Evolutionary conservation across 2,888 invertebrate species (phyloP).

Genomic region (Orthosia incerta): DNA sequence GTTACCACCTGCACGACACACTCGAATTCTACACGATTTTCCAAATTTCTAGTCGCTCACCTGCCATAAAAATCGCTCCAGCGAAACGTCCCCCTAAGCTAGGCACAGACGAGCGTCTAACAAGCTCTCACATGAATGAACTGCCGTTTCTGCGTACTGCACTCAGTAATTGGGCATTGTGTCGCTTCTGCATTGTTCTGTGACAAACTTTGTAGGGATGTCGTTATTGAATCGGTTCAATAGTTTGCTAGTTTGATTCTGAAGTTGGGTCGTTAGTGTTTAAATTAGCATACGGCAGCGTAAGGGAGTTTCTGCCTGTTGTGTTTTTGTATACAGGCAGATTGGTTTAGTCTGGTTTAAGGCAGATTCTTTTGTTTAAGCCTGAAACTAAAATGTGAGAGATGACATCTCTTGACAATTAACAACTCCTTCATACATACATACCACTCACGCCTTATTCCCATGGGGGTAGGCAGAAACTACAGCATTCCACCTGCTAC

Average conservation of each 20-base stretch:
- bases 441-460: too few species aligned
- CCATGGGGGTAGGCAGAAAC: too few species aligned
- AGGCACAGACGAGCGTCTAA: conserved; percentile 79
- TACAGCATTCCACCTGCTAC: too few species aligned
- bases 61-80: conserved; percentile 41
- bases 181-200: conserved; percentile 77
- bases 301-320: conserved; percentile 2
- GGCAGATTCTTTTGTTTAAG: too few species aligned
- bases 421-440: too few species aligned
- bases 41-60: background rate
- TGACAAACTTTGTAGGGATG: conserved; percentile 67
- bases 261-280: conserved; percentile 31
- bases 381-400: too few species aligned
- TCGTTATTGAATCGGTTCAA: conserved; percentile 60
- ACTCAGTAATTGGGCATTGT: conserved; percentile 80
- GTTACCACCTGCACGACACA: background rate
- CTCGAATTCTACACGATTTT: background rate
- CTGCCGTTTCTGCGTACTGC: conserved; percentile 76
- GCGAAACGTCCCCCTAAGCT: conserved; percentile 57
- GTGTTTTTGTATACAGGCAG: background rate
- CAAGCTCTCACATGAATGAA: conserved; percentile 80
- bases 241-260: conserved; percentile 52
- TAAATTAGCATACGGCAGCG: conserved; percentile 27
- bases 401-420: too few species aligned
- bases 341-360: background rate